Percentiles rank a stretch among this genome's conserved stretches.
Conservation (phyloP, 2,113 vertebrate species). For the Chrysochloris asiatica region DNA sequence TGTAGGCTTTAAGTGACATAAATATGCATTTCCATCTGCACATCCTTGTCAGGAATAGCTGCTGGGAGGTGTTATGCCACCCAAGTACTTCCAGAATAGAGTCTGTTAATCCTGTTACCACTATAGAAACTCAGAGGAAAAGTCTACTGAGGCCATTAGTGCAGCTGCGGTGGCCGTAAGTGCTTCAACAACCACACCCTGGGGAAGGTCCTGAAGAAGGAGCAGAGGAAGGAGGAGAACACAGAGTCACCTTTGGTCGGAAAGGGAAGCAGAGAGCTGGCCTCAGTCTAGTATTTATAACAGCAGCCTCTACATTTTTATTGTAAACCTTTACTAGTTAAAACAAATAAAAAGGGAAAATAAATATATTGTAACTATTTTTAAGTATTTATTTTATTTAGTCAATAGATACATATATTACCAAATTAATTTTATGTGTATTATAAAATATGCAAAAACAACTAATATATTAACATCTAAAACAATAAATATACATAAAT, state of each 20-base stretch:
- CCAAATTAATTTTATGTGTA: not conserved
- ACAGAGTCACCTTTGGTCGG: not conserved
- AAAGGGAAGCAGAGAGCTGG: not conserved
- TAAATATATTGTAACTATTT: not conserved
- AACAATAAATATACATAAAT: not conserved
- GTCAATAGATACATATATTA: not conserved
- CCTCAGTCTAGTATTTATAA: not conserved
- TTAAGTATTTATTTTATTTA: not conserved
- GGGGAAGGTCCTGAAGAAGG: no score
- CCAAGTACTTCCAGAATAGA: slow-evolving; percentile 82
- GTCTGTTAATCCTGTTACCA: slow-evolving; percentile 81
- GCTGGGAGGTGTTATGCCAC: slow-evolving; percentile 81
- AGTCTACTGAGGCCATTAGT: slow-evolving; percentile 79
- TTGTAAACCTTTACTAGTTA: not conserved
- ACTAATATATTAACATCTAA: not conserved
- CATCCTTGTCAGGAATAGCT: slow-evolving; percentile 83
- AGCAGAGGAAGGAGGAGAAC: slow-evolving; percentile 24
- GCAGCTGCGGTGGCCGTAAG: slow-evolving; percentile 69
- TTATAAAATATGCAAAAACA: not conserved
- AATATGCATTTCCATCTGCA: slow-evolving; percentile 84
- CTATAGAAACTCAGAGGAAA: slow-evolving; percentile 78
- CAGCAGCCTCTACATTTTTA: not conserved
- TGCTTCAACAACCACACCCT: slow-evolving; percentile 62
- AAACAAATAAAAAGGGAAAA: not conserved
- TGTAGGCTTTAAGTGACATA: slow-evolving; percentile 82